Evolutionary conservation across 2,113 vertebrate genomes (phyloP), one percentile per base, ranked within the genome.

Genomic region (Ictidomys tridecemlineatus): DNA sequence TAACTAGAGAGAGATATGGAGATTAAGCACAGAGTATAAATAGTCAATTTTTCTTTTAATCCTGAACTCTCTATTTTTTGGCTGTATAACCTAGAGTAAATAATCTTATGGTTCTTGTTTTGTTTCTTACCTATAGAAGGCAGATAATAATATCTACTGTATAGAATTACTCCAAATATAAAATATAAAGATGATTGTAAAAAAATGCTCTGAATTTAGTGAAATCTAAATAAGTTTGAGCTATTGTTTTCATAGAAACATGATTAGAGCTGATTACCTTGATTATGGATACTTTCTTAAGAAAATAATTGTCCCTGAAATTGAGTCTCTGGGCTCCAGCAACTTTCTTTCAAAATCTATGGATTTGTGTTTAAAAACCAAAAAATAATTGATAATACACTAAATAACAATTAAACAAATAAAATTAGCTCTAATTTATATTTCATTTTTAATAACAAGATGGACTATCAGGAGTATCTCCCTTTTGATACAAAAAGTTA

Each of bases 401-500:
- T 53, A 89, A 93, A 51, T 45, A 84, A 2, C 2, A 37, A 78
- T 84, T 79, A 67, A 72, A 34, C 7, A 74, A 17, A 5, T 56
- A 74, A 63, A 96, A 87, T 84, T 7, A 39, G 2, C 77, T 90
- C 39, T 69, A 91, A 10, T 3, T 61, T 69, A 13, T 70, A 8
- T 22, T 84, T 48, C 42, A 48, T 70, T 87, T 58, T 91, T 4
- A 76, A 67, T 69, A 90, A 69, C 74, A 89, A 84, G 34, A 72
- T 79, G 4, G 11, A 53, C 20, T 53, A 67, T 83, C 7, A 63
- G 26, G 39, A 28, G 37, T 16, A 74, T 84, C 32, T 92, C 16
- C 5, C 20, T 85, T 51, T 18, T 83, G 22, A 86, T 58, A 63
- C 56, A 69, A 96, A 96, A 87, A 74, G n/a, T 45, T 94, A 63